Percentiles rank a stretch among this genome's conserved stretches.
Evolutionary conservation across 2,797 vertebrate species (phyloP).

Genomic region (Leucoraja ocellata): DNA sequence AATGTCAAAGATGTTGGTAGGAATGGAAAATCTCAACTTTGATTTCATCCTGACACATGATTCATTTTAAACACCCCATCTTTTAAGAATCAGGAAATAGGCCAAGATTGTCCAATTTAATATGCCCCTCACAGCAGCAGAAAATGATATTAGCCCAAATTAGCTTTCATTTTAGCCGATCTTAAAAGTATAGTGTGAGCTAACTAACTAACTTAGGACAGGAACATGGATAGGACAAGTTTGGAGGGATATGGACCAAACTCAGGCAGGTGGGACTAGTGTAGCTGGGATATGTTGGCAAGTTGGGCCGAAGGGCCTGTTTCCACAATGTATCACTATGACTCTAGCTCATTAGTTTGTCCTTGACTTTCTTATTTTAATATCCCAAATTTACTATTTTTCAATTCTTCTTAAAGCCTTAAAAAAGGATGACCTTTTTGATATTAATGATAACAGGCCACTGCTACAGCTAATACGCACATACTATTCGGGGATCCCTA

Average conservation of each 20-base stretch:
- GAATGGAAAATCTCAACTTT: no score
- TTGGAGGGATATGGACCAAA: no score
- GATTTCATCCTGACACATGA: not conserved
- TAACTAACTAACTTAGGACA: not conserved
- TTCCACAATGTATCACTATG: no score
- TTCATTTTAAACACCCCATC: not conserved
- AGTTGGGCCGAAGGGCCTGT: no score
- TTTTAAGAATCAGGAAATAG: not conserved
- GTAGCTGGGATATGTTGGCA: no score
- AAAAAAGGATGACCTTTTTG: not conserved
- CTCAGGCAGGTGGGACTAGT: no score
- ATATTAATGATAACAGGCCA: not conserved
- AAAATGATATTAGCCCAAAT: not conserved
- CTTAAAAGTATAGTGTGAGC: not conserved
- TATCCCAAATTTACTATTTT: not conserved
- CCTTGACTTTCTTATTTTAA: not conserved
- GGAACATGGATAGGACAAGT: no score
- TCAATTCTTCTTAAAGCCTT: not conserved
- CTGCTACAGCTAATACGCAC: not conserved
- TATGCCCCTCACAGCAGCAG: not conserved
- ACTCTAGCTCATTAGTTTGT: not conserved
- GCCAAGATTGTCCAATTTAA: not conserved
- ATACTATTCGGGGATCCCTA: not conserved
- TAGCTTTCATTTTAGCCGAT: not conserved
- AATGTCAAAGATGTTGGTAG: no score